Percentiles rank a stretch among this genome's conserved stretches.
These are phyloP conservation scores for Rhombomys opimus DNA, from an alignment of 2,113 vertebrate genomes.

Conservation along the genomic window DNA sequence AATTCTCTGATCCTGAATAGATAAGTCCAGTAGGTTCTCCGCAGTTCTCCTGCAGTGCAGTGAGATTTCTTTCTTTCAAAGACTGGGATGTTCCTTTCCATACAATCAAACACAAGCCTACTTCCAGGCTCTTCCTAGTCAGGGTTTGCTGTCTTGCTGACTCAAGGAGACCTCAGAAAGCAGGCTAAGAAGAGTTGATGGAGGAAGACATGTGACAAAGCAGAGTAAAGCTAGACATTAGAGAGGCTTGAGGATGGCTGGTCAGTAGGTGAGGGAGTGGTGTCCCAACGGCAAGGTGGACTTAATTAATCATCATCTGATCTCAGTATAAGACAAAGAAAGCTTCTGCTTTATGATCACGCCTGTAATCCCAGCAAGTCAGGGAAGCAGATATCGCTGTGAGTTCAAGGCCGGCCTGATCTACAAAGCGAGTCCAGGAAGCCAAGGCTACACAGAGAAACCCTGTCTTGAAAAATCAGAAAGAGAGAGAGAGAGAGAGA, in stretches of 20 bases:
- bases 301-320: background rate
- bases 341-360: background rate
- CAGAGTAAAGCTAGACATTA: background rate
- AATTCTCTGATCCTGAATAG: background rate
- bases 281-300: background rate
- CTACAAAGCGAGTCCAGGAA: too few species aligned
- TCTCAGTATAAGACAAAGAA: background rate
- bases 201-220: background rate
- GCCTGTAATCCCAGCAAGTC: too few species aligned
- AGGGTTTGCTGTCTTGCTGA: background rate
- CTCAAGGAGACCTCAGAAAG: background rate
- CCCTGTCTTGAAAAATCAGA: too few species aligned
- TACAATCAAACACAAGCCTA: background rate
- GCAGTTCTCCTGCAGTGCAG: background rate
- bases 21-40: background rate
- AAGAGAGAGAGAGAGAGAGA: too few species aligned
- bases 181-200: background rate
- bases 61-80: conserved; percentile 21
- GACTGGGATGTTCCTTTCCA: background rate
- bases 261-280: background rate
- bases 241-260: background rate
- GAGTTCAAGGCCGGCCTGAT: too few species aligned
- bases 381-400: too few species aligned
- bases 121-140: background rate
- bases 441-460: too few species aligned